These are phyloP conservation scores for Lepus europaeus DNA, from an alignment of 2,113 vertebrate genomes.

Conservation along the genomic window DNA sequence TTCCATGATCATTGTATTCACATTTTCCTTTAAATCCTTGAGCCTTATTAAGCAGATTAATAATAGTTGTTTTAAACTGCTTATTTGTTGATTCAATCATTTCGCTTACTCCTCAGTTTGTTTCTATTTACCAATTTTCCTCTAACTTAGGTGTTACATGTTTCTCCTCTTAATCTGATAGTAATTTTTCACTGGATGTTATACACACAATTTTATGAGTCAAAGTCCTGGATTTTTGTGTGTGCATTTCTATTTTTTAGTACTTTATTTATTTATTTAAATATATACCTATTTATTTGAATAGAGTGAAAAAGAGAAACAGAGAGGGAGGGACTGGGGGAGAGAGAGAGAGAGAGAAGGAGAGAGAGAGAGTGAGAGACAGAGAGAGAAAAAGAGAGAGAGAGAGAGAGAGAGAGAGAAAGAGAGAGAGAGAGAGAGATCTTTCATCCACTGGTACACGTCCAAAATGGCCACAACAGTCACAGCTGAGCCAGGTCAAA, in stretches of 20 bases:
- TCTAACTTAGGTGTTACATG: background rate
- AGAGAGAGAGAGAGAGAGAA: no score
- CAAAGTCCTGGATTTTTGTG: background rate
- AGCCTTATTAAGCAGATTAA: background rate
- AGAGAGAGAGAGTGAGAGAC: no score
- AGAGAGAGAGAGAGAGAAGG: no score
- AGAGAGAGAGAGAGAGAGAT: no score
- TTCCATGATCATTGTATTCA: background rate
- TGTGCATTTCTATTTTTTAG: background rate
- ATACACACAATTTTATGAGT: background rate
- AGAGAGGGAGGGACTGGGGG: no score
- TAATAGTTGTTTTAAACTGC: background rate
- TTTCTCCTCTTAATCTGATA: background rate
- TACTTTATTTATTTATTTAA: background rate
- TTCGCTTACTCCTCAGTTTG: background rate
- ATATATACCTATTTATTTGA: no score
- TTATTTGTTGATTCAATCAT: background rate
- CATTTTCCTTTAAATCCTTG: background rate
- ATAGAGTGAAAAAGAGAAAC: no score
- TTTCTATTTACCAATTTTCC: background rate
- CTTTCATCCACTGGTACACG: no score
- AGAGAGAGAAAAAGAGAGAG: no score
- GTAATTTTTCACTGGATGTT: background rate
- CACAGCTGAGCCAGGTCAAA: no score
- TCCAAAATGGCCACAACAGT: no score